These are phyloP conservation scores for Silurus asotus DNA, from an alignment of 2,113 vertebrate species.

Conservation along the genomic window DNA sequence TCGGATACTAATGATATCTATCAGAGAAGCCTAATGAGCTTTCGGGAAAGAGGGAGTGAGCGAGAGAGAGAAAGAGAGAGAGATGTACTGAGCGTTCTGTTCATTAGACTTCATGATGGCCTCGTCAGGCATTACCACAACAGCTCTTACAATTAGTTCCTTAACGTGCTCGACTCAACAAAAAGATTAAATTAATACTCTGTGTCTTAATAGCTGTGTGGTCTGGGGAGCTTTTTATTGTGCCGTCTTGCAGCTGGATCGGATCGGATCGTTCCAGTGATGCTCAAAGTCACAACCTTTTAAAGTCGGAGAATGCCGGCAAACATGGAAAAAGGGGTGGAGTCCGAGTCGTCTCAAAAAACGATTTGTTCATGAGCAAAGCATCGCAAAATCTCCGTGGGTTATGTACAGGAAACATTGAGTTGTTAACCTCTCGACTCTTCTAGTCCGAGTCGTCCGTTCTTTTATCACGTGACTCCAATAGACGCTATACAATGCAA, in stretches of 20 bases:
- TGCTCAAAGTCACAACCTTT: not conserved
- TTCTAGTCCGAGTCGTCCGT: no score
- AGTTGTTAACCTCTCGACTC: no score
- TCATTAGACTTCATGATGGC: constrained; percentile 32
- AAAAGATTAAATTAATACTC: constrained; percentile 54
- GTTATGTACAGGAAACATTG: no score
- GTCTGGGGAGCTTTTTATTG: constrained; percentile 48
- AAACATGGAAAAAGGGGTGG: not conserved
- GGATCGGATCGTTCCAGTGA: not conserved
- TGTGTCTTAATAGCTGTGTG: constrained; percentile 50
- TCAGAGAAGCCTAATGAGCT: constrained; percentile 26
- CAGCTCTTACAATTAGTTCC: constrained; percentile 35
- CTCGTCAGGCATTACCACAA: constrained; percentile 21
- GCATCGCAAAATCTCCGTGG: no score
- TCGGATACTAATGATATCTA: not conserved
- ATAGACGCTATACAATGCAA: no score
- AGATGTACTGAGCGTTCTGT: constrained; percentile 4
- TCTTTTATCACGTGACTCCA: no score
- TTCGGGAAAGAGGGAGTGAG: not conserved
- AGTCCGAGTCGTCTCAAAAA: no score
- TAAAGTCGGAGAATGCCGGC: not conserved
- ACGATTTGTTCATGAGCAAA: no score
- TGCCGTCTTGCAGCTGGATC: constrained; percentile 50
- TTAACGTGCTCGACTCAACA: constrained; percentile 41
- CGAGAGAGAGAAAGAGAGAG: not conserved